A percentile compares a stretch with the other conserved stretches of the same genome.
Conservation (phyloP, 2,888 invertebrate species). For the Deilephila elpenor region DNA sequence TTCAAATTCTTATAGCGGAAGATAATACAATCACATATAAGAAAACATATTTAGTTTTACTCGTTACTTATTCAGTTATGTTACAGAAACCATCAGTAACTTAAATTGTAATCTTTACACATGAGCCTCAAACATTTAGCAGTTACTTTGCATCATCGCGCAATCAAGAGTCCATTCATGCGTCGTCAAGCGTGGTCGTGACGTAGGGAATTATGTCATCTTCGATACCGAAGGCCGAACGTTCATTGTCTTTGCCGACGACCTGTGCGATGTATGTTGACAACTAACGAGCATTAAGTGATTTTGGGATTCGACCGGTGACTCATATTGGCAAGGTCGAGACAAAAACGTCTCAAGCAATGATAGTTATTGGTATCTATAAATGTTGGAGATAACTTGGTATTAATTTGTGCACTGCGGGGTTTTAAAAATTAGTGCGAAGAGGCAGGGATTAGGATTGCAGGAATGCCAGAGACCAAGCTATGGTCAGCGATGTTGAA, state of each 20-base stretch:
- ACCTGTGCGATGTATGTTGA: conserved; percentile 3
- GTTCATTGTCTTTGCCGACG: conserved; percentile 17
- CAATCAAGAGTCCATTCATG: neutral
- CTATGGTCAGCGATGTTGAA: no score
- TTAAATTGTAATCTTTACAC: neutral
- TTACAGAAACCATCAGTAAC: neutral
- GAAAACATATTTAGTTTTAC: no score
- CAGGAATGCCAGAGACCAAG: no score
- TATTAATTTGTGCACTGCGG: no score
- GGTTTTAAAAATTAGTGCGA: no score
- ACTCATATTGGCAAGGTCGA: neutral
- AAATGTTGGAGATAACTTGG: no score
- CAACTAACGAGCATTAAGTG: neutral
- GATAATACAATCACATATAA: no score
- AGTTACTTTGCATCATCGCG: neutral
- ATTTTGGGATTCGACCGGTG: neutral
- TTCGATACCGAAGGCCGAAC: neutral
- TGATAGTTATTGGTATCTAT: no score
- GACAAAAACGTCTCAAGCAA: no score
- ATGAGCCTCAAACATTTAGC: neutral
- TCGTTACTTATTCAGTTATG: no score
- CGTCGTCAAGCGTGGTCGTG: neutral
- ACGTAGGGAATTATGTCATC: neutral
- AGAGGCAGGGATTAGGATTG: no score
- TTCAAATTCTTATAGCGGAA: no score